Base-by-base conservation (phyloP, 2,797 vertebrate species). In the Pelochelys cantorii region DNA sequence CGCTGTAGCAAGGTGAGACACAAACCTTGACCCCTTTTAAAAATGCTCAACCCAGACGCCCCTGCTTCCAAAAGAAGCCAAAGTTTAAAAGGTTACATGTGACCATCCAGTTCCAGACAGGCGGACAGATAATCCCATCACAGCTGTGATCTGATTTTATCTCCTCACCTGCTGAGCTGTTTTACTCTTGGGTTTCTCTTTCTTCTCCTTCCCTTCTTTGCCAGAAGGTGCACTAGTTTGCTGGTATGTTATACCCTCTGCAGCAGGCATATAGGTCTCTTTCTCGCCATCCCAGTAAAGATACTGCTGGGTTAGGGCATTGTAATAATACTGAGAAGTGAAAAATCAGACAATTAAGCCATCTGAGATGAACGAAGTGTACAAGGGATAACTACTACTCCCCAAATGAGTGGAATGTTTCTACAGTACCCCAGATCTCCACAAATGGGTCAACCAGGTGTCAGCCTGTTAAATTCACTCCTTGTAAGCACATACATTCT, bases 131-230 rank as follows among this genome's bases (percentile, higher is more conserved):
- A 37, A 48, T 62, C 0, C 42, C 74, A 85, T 10, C 27, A 25
- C 42, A 34, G 31, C 80, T 90, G 83, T 0, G 0, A 85, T 22
- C 5, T 17, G 12, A 59, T 85, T 93, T 79, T 74, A 5, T 52
- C 29, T 90, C 60, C 80, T 90, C 88, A 99, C 99, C 99, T 99
- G 99, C 82, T 99, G 99, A 74, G 99, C 99, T 1, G 99, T 99
- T 98, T 99, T 99, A 97, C 99, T 99, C 96, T 99, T 99, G 81
- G 99, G 99, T 90, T 99, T 99, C 86, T 99, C 99, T 86, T 99
- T 99, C 94, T 99, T 99, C 94, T 99, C 99, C 91, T 99, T 99
- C 84, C 98, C 97, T 90, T 99, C 99, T 96, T 99, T 99, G 83
- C 96, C 92, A 7, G 98, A 89, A 54, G 98, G 86, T n/a, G 97